Base-by-base conservation (phyloP, 2,888 invertebrate species). In the Drosophila suboccidentalis region DNA sequence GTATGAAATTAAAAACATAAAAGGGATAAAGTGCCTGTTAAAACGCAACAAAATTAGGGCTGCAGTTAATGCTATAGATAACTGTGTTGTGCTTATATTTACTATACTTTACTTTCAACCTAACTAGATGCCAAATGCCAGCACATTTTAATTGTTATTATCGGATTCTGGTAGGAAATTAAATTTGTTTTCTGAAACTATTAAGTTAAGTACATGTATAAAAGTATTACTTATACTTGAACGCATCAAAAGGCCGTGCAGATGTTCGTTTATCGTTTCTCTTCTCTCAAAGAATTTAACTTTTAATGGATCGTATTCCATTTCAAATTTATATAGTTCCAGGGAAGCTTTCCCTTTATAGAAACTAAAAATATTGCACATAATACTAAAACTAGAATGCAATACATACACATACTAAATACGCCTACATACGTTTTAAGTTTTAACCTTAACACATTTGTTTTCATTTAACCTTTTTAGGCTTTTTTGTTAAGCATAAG, bases 11-110 rank as follows among this genome's bases (percentile, higher is more conserved):
- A 67, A 65, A 55, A 46, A 58, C 10, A 55, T 46, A 26, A 72
- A 73, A 76, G 69, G 57, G 71, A 80, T 75, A 55, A 84, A 86
- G 89, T 86, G 88, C 88, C 83, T 82, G 86, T 80, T 77, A 49
- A 69, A 73, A 82, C 82, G 78, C 87, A 84, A 87, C 87, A 85
- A 84, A 73, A 70, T 69, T 73, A 78, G 55, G 73, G 76, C 69
- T 84, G 62, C 61, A 62, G 55, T 44, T 43, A 41, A 71, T 43
- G 54, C 66, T 63, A 62, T 49, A 58, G 49, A 62, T 59, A 64
- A 65, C 57, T 70, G 54, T 22, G 22, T 60, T 64, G 63, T 53
- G 41, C 38, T 26, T 39, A 54, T 49, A 44, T 39, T 13, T 22
- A 57, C n/a, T 38, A 19, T 38, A 34, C 32, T 34, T 50, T 36